Base-by-base conservation (phyloP, 2,888 invertebrate species). In the Tetropium fuscum region DNA sequence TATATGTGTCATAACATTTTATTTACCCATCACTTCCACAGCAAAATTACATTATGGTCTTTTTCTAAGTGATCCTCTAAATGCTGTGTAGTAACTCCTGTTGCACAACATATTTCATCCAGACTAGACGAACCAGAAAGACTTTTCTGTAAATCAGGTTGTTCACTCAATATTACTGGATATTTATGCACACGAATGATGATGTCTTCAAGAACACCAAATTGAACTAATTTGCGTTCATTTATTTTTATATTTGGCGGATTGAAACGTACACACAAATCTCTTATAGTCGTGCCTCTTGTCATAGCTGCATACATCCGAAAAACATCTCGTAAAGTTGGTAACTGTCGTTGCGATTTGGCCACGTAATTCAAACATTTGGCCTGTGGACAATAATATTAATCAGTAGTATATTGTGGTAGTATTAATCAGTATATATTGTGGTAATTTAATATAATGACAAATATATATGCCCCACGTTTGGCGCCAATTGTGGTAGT, bases 31-130 rank as follows among this genome's bases (percentile, higher is more conserved):
- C 48, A 94, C 82, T 93, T 92, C 90, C 92, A 93, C 63, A 95
- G 87, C 71, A 94, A 85, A 44, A 90, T 86, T 56, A 94, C 88
- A 81, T 91, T 92, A 19, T 93, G 88, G 82, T 95, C 95, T 60
- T 89, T 88, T 72, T 95, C 95, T 11, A 95, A 88, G 62, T 92
- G 88, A 69, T 92, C 90, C 74, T 94, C 93, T 48, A 95, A 85
- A 60, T 91, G 88, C 34, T 88, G 87, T 3, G 90, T 85, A 53
- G 90, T 90, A 36, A 93, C 84, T 10, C 90, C 90, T 6, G 92
- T 91, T 57, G 90, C 87, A 77, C 95, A 94, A 81, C 97, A 96
- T 72, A 97, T 95, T 81, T 96, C 94, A 82, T 97, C 97, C 56
- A 91, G 87, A 78, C 90, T 93, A 63, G 90, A 89, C 0, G 86